phyloP scores from a whole-genome alignment of 2,797 vertebrate species.

The Antennarius maculatus region DNA sequence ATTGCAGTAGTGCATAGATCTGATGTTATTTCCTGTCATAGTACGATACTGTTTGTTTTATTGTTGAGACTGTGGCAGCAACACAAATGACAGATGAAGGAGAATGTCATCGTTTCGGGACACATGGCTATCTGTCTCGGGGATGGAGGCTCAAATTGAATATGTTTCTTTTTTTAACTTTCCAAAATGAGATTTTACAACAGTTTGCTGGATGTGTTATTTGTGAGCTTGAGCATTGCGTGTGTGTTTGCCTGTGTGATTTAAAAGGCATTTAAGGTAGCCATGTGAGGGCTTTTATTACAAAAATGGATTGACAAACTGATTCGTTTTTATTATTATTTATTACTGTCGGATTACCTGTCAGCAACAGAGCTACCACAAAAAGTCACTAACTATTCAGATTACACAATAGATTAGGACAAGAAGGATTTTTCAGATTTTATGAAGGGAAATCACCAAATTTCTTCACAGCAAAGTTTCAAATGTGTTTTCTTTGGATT shows the following conservation, averaged over 20 bases:
- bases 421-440: too few species aligned
- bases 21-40: neutral
- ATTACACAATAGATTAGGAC: slow-evolving; percentile 19
- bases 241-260: slow-evolving; percentile 6
- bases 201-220: too few species aligned
- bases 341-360: slow-evolving; percentile 6
- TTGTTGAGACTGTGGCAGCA: neutral
- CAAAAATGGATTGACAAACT: slow-evolving; percentile 26
- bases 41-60: neutral
- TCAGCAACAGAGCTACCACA: slow-evolving; percentile 1
- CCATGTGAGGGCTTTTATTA: slow-evolving; percentile 18
- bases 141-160: neutral
- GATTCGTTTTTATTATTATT: slow-evolving; percentile 23
- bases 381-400: neutral
- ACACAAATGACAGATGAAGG: neutral
- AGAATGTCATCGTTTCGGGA: neutral
- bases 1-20: neutral
- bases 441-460: too few species aligned
- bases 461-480: neutral
- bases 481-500: too few species aligned
- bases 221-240: neutral
- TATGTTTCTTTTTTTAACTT: slow-evolving; percentile 1
- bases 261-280: too few species aligned
- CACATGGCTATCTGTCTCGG: neutral
- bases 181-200: neutral